phyloP scores from a whole-genome alignment of 2,888 invertebrate genomes.

The Andrena marginata region DNA sequence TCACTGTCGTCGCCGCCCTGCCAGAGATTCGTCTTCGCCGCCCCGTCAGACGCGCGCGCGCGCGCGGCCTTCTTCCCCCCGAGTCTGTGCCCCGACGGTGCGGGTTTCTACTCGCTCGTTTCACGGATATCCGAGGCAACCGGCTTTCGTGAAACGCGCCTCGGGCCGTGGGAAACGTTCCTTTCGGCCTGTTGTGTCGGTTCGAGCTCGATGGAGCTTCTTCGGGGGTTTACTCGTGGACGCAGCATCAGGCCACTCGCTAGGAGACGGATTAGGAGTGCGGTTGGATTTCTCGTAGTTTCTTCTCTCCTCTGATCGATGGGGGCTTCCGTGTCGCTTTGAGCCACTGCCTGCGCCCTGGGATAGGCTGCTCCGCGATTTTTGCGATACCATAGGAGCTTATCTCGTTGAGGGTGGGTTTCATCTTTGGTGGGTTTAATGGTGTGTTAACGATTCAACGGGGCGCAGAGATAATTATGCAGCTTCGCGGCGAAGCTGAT shows the following conservation, averaged over 20 bases:
- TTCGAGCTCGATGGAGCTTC: neutral
- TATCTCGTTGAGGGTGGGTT: too few relatives aligned
- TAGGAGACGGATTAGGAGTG: neutral
- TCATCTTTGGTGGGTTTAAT: too few relatives aligned
- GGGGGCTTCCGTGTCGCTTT: neutral
- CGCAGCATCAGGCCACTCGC: neutral
- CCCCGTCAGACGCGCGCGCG: constrained; percentile 5
- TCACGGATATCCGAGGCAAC: neutral
- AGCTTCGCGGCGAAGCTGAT: too few relatives aligned
- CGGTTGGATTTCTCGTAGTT: neutral
- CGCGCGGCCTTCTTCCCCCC: neutral
- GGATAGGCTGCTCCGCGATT: too few relatives aligned
- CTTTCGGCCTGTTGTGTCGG: neutral
- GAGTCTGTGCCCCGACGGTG: neutral
- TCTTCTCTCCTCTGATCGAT: neutral
- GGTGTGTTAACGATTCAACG: too few relatives aligned
- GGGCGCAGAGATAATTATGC: too few relatives aligned
- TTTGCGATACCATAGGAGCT: too few relatives aligned
- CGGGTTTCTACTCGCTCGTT: neutral
- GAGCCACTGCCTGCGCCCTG: too few relatives aligned
- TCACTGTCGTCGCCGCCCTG: constrained; percentile 3
- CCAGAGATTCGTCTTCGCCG: constrained; percentile 21
- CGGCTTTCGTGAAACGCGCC: neutral
- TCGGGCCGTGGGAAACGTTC: constrained; percentile 5
- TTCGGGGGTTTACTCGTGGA: neutral